phyloP scores from a whole-genome alignment of 2,113 vertebrate species.

The Prunella himalayana region DNA sequence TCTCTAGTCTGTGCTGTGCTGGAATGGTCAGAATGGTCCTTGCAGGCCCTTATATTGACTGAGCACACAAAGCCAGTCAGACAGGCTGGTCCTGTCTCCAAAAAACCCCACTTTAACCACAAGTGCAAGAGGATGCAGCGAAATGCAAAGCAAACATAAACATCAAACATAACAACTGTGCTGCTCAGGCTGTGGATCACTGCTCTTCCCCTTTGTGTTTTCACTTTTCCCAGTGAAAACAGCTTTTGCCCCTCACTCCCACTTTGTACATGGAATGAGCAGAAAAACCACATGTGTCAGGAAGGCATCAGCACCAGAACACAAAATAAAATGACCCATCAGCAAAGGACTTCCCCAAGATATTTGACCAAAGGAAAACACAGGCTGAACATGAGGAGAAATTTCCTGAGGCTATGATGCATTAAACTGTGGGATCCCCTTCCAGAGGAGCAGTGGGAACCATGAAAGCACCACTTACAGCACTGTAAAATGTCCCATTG shows the following conservation, averaged over 20 bases:
- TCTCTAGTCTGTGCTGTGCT: not conserved
- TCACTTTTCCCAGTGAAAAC: not conserved
- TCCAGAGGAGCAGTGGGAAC: not conserved
- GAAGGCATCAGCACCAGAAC: not conserved
- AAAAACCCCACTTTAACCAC: not conserved
- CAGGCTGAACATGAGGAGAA: not conserved
- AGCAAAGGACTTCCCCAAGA: not conserved
- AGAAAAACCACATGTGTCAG: not conserved
- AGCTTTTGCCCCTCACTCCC: not conserved
- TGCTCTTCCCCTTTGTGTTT: not conserved
- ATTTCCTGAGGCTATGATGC: not conserved
- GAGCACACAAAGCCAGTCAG: not conserved
- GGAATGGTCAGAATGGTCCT: not conserved
- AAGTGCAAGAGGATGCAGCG: not conserved
- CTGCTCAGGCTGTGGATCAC: fast-evolving
- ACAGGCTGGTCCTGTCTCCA: not conserved
- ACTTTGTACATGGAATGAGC: not conserved
- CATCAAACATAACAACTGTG: not conserved
- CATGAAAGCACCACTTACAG: not conserved
- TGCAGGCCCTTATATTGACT: not conserved
- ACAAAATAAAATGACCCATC: not conserved
- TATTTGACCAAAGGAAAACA: not conserved
- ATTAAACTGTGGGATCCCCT: constrained; percentile 1
- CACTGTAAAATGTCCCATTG: not conserved
- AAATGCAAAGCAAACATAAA: not conserved